Evolutionary conservation across 2,888 invertebrate species (phyloP).

Genomic region (Charanyca ferruginea): DNA sequence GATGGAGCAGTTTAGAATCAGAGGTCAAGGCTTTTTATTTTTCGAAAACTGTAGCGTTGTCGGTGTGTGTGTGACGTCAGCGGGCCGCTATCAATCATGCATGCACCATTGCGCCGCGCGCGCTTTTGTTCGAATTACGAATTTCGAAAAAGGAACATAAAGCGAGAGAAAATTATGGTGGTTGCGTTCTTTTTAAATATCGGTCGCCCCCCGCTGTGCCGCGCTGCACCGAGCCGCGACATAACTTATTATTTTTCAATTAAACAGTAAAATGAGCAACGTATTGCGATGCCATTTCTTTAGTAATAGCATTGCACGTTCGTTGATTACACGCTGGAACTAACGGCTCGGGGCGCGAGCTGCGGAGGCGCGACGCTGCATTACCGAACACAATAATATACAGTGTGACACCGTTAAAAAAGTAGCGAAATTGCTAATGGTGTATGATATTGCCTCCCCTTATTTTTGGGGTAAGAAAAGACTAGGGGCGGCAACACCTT

Average conservation of each 20-base stretch:
- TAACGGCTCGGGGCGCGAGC: background rate
- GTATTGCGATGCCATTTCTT: slow-evolving; percentile 60
- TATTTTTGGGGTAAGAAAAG: slow-evolving; percentile 88
- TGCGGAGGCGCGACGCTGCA: slow-evolving; percentile 50
- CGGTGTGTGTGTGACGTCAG: slow-evolving; percentile 79
- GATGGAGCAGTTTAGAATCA: slow-evolving; percentile 68
- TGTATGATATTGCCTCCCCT: slow-evolving; percentile 92
- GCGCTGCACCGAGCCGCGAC: slow-evolving; percentile 71
- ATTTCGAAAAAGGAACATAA: slow-evolving; percentile 88
- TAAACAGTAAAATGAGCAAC: slow-evolving; percentile 82
- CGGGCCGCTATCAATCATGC: slow-evolving; percentile 89
- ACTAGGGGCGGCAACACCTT: slow-evolving; percentile 89
- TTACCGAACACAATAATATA: slow-evolving; percentile 76
- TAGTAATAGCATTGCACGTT: slow-evolving; percentile 42
- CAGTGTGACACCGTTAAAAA: slow-evolving; percentile 91
- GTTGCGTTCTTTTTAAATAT: slow-evolving; percentile 85
- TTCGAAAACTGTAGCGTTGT: slow-evolving; percentile 80
- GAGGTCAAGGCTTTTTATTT: slow-evolving; percentile 87
- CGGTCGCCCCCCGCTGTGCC: slow-evolving; percentile 80
- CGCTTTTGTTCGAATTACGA: slow-evolving; percentile 90
- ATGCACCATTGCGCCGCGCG: slow-evolving; percentile 89
- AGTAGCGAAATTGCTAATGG: slow-evolving; percentile 91
- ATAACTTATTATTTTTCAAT: slow-evolving; percentile 83
- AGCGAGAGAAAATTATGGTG: slow-evolving; percentile 84
- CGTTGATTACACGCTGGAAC: slow-evolving; percentile 44